These are phyloP conservation scores for Eupithecia inturbata DNA, from an alignment of 2,888 invertebrate species.

Conservation along the genomic window DNA sequence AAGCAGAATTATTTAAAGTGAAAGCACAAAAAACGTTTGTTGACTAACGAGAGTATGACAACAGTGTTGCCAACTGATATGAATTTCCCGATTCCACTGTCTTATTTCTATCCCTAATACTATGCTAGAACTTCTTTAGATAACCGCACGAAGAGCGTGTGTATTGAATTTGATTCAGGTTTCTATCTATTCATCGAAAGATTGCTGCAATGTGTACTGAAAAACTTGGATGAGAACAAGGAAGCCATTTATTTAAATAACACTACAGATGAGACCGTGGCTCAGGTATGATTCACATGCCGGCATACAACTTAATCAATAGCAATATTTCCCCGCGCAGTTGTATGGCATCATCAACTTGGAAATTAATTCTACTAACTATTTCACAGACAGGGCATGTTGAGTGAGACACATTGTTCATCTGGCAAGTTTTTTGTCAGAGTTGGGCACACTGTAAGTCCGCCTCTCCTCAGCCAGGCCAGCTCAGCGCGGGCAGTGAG, in stretches of 20 bases:
- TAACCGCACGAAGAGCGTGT: not conserved
- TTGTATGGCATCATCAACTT: constrained; percentile 19
- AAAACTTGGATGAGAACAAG: not conserved
- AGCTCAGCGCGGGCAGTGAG: constrained; percentile 60
- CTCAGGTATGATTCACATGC: not conserved
- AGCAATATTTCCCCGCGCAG: constrained; percentile 12
- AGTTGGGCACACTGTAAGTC: constrained; percentile 66
- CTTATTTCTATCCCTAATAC: not conserved
- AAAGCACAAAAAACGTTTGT: constrained; percentile 30
- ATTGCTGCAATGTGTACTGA: not conserved
- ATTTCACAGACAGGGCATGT: constrained; percentile 9
- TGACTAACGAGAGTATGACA: constrained; percentile 16
- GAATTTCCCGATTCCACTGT: constrained; percentile 1
- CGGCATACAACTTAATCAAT: constrained; percentile 16
- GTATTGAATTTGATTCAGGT: not conserved
- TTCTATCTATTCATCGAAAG: not conserved
- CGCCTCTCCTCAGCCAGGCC: constrained; percentile 53
- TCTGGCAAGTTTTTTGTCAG: constrained; percentile 18
- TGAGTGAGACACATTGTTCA: constrained; percentile 20
- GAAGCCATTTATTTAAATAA: not conserved
- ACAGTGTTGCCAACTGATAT: constrained; percentile 32
- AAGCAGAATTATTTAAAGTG: constrained; percentile 28
- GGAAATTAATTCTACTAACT: constrained; percentile 15
- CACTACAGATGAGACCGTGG: not conserved
- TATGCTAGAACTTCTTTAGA: not conserved